phyloP scores from a whole-genome alignment of 2,797 vertebrate genomes.

The Craterocephalus amniculus region DNA sequence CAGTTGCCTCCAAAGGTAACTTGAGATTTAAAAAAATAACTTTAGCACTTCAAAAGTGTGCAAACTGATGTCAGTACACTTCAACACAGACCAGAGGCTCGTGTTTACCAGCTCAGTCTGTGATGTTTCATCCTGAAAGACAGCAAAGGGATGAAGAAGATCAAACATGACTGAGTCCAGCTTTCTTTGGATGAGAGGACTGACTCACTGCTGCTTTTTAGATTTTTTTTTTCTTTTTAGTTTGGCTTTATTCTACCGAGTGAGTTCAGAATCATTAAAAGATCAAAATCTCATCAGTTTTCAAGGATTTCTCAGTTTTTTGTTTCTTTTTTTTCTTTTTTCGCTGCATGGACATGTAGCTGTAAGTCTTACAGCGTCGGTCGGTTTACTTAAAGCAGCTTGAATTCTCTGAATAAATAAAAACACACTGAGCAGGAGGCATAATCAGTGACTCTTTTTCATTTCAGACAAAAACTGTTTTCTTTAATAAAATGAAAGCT shows the following conservation, averaged over 20 bases:
- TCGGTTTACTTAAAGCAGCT: no score
- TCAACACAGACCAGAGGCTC: neutral
- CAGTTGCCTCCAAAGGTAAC: constrained; percentile 13
- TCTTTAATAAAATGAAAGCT: no score
- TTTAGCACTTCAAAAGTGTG: constrained; percentile 7
- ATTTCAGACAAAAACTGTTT: no score
- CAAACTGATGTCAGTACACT: constrained; percentile 15
- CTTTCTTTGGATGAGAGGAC: constrained; percentile 14
- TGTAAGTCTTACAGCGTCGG: neutral
- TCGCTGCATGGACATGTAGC: neutral
- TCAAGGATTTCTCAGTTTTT: neutral
- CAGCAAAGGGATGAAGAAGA: constrained; percentile 23
- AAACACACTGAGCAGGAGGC: no score
- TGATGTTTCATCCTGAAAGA: constrained; percentile 17
- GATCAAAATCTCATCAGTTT: neutral
- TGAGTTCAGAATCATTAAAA: constrained; percentile 9
- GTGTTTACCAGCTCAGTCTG: constrained; percentile 28
- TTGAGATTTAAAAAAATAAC: constrained; percentile 4
- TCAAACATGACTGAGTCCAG: constrained; percentile 13
- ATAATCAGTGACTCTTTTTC: no score
- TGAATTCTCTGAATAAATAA: no score
- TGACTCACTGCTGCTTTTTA: constrained; percentile 5
- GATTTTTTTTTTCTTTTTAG: neutral
- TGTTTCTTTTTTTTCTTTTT: neutral
- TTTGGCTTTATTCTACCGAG: neutral